Evolutionary conservation across 2,888 invertebrate genomes (phyloP).

Genomic region (Carpatolechia fugitivella): DNA sequence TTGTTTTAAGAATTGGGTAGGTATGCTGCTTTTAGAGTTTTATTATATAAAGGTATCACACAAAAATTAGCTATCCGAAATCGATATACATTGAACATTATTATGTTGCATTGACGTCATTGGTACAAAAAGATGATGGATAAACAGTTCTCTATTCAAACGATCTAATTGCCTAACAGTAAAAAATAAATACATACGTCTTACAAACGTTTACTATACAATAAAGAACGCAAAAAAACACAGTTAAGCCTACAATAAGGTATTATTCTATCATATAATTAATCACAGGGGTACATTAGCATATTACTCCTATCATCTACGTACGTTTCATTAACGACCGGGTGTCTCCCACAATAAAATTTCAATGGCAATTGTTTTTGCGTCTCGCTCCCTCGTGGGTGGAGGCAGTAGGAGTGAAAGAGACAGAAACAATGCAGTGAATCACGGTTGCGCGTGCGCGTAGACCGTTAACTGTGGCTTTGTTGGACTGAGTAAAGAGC

Average conservation of each 20-base stretch:
- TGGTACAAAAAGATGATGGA: no score
- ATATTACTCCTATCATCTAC: slow-evolving; percentile 46
- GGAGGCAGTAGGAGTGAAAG: slow-evolving; percentile 22
- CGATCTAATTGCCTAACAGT: not conserved
- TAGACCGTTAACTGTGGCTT: slow-evolving; percentile 47
- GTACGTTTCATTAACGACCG: slow-evolving; percentile 33
- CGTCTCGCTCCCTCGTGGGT: slow-evolving; percentile 35
- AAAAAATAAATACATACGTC: not conserved
- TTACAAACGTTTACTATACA: not conserved
- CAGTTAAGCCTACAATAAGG: slow-evolving; percentile 10
- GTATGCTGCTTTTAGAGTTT: no score
- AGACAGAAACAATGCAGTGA: slow-evolving; percentile 32
- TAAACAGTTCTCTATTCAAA: not conserved
- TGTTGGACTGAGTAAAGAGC: slow-evolving; percentile 33
- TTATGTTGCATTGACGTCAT: no score
- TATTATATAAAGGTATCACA: no score
- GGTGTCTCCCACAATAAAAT: slow-evolving; percentile 52
- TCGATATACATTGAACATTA: no score
- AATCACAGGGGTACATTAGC: slow-evolving; percentile 45
- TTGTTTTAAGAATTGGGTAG: no score
- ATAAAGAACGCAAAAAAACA: slow-evolving; percentile 10
- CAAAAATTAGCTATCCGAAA: no score
- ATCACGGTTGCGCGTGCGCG: slow-evolving; percentile 48
- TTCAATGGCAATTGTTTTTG: slow-evolving; percentile 59
- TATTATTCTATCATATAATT: slow-evolving; percentile 42